phyloP scores from a whole-genome alignment of 2,113 vertebrate genomes.

The Rhombomys opimus region DNA sequence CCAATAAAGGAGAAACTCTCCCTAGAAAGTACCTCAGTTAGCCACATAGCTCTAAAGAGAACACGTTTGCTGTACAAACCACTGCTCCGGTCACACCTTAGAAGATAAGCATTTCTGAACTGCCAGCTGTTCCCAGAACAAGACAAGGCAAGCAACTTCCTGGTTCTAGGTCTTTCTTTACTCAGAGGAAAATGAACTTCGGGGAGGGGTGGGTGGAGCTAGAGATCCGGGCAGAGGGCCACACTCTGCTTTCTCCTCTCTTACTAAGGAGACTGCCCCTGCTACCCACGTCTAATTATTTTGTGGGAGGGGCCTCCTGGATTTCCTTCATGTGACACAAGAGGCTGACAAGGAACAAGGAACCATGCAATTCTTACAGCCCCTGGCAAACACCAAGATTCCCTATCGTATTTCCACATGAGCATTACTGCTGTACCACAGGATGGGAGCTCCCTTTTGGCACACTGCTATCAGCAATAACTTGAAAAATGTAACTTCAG shows the following conservation, averaged over 20 bases:
- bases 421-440: conserved; percentile 66
- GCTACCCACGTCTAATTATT: background rate
- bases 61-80: background rate
- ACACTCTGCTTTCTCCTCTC: background rate
- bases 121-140: conserved; percentile 67
- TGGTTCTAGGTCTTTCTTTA: conserved; percentile 38
- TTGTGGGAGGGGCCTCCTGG: background rate
- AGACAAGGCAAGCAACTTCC: conserved; percentile 62
- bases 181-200: conserved; percentile 20
- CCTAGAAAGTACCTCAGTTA: conserved; percentile 57
- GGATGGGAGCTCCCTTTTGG: conserved; percentile 80
- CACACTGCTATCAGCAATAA: conserved; percentile 70
- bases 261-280: background rate
- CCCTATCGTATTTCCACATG: conserved; percentile 78
- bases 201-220: background rate
- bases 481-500: conserved; percentile 79
- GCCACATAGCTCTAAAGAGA: conserved; percentile 19
- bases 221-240: background rate
- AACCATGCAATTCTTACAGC: conserved; percentile 70
- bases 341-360: background rate
- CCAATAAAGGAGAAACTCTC: background rate
- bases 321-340: background rate
- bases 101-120: conserved; percentile 55
- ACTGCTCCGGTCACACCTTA: conserved; percentile 47
- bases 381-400: conserved; percentile 88